Conservation (phyloP, 2,888 invertebrate species). For the Leptopilina myrica region DNA sequence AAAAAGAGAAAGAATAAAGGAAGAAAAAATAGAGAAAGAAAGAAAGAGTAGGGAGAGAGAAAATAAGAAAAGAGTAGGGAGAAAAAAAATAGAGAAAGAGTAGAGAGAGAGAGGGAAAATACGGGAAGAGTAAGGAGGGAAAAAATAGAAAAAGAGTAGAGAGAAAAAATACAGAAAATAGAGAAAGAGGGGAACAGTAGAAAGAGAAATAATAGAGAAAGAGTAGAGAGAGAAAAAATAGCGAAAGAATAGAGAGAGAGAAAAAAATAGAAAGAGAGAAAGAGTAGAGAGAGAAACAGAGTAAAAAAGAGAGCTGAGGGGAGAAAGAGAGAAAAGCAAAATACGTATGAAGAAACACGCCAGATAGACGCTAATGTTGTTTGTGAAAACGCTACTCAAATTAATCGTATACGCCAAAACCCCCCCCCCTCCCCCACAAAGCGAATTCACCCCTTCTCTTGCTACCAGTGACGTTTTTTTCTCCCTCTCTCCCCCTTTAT, state of each 20-base stretch:
- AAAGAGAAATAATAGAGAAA: neutral
- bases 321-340: slow-evolving; percentile 3
- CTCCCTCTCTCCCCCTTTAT: neutral
- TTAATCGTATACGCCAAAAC: slow-evolving; percentile 33
- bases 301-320: neutral
- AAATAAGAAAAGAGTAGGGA: neutral
- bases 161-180: neutral
- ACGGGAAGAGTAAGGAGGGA: too few species aligned
- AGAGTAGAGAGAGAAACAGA: neutral
- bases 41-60: neutral
- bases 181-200: neutral
- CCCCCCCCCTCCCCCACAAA: neutral
- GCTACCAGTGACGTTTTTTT: too few species aligned
- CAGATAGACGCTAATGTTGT: slow-evolving; percentile 45
- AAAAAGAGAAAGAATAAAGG: too few species aligned
- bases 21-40: too few species aligned
- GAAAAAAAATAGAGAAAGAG: neutral
- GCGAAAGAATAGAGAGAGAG: too few species aligned
- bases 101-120: neutral
- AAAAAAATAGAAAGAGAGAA: neutral
- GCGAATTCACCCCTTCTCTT: neutral
- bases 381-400: slow-evolving; percentile 39
- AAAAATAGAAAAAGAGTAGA: too few species aligned
- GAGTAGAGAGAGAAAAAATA: too few species aligned
- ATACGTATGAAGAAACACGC: slow-evolving; percentile 32